Evolutionary conservation across 1,140 invertebrate genomes (phyloP), one percentile per base, ranked within the genome.

Genomic region (Drosophila sp.): DNA sequence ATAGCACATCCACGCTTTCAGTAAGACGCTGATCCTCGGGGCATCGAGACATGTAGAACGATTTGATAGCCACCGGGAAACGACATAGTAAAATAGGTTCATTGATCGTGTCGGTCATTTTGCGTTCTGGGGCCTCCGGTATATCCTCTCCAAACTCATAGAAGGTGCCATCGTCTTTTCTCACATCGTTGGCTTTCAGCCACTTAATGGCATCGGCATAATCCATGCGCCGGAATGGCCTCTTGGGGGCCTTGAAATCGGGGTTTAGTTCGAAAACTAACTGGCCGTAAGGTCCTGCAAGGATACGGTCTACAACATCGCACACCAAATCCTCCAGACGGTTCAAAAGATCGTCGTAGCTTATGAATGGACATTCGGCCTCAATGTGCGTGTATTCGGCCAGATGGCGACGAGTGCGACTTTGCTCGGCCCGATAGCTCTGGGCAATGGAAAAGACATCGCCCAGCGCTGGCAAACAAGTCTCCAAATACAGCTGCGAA

Each of bases 131-230:
- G 93, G 98, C 98, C 93, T 99, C 99, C 3, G 99, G 98, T 90
- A 99, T 99, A 91, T 99, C 99, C 96, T 99, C 99, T 84, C 99
- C 99, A 93, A 98, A 99, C 94, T 99, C 98, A 93, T 99, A 99
- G 91, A 97, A 98, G 1, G 95, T 95, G 7, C 98, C 98, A 93
- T 99, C 98, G 23, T 99, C 98, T 92, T 99, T 99, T 3, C 95
- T 98, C 56, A 99, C 99, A 91, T 98, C 96, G 92, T 99, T 94
- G 25, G 96, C 95, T 85, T 96, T 97, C 1, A 99, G 93, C 93
- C 97, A 99, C 73, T 96, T 95, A 78, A 99, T 98, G 6, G 99
- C 99, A 74, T 99, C 98, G 0, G 93, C 93, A 92, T 99, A 99
- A 76, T 97, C 93, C 98, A 99, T 99, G 79, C 99, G 94, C 70